phyloP scores from a whole-genome alignment of 2,113 vertebrate species.

The Sula dactylatra region DNA sequence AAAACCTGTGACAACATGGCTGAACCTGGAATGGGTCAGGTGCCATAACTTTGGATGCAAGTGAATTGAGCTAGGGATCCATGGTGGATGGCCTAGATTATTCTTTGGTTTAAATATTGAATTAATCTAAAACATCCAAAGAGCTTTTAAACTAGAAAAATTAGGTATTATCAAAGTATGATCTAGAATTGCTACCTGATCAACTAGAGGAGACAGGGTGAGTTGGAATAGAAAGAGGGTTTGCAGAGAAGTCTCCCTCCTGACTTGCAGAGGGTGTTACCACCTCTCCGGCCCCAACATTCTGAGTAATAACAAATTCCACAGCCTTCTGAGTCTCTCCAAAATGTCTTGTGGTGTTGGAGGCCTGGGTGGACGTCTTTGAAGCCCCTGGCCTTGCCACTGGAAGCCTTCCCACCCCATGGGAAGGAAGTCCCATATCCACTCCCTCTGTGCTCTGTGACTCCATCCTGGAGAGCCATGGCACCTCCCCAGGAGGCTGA shows the following conservation, averaged over 20 bases:
- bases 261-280: no score
- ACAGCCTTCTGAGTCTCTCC: not conserved
- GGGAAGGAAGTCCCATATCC: not conserved
- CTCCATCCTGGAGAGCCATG: not conserved
- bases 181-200: not conserved
- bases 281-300: not conserved
- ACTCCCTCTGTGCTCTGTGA: not conserved
- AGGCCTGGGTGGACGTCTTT: not conserved
- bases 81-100: not conserved
- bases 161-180: not conserved
- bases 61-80: not conserved
- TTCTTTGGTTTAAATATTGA: not conserved
- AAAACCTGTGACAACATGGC: not conserved
- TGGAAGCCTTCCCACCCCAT: not conserved
- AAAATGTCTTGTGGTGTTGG: not conserved
- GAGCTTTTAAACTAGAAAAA: not conserved
- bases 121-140: not conserved
- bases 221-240: not conserved
- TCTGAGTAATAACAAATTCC: not conserved
- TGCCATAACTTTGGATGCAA: not conserved
- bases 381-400: not conserved
- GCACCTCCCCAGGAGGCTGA: not conserved
- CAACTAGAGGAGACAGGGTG: not conserved
- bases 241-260: not conserved
- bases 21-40: not conserved